Evolutionary conservation across 2,113 vertebrate species (phyloP), one percentile per base, ranked within the genome.

Genomic region (Mionectes macconnelli): DNA sequence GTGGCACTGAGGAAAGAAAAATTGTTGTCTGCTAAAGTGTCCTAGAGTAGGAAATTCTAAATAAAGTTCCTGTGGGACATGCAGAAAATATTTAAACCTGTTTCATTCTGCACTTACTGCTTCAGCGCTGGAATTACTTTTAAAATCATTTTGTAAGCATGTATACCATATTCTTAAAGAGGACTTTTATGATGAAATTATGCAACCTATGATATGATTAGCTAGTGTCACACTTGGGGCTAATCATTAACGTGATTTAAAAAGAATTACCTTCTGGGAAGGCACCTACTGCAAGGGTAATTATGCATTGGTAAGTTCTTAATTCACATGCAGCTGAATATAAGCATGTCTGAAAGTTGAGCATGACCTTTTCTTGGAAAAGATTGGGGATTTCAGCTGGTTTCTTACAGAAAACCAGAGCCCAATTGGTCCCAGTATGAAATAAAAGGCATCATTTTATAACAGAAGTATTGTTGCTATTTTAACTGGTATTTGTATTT

Each of bases 351-450:
- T 89, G 35, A 87, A 89, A 53, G 21, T 8, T 23, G 20, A 84
- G 20, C 33, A 24, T 79, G 39, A 87, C 49, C 35, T 95, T 72
- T 75, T 76, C 17, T 89, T 72, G 45, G 39, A 72, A 93, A n/a
- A 15, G 10, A 42, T 2, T 84, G 24, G 16, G 33, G 4, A 52
- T 89, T 89, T 95, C 18, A 49, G 9, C 22, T 67, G 7, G 9
- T 82, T 67, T 93, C 22, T 68, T 73, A 49, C 37, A 62, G 22
- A 23, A 85, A 89, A 68, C 40, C 9, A 9, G 52, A 24, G 44
- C 37, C 24, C 0, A 0, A 3, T 25, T 84, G 42, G 30, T 28
- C 19, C 20, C 18, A 55, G 2, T 76, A 31, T 64, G 31, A 85
- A 19, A 60, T 21, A 59, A 84, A 79, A 44, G 22, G 3, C 8